Percentiles rank a stretch among this genome's conserved stretches.
phyloP scores from a whole-genome alignment of 2,113 vertebrate genomes.

The Platycercus adscitus region DNA sequence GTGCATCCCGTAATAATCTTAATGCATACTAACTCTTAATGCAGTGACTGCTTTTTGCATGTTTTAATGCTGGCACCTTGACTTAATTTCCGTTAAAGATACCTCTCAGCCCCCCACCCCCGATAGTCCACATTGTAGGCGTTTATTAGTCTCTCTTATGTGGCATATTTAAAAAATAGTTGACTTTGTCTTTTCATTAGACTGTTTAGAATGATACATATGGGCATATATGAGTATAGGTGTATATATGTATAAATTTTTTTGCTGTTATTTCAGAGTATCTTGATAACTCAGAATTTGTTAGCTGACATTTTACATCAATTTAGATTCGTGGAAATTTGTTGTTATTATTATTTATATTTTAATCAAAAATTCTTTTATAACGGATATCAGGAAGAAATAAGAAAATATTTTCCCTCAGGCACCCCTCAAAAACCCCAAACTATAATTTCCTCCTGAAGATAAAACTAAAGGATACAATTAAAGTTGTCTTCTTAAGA shows the following conservation, averaged over 20 bases:
- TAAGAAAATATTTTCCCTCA: neutral
- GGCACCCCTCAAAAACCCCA: neutral
- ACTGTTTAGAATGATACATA: neutral
- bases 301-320: neutral
- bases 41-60: neutral
- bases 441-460: neutral
- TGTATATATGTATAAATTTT: neutral
- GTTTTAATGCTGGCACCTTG: neutral
- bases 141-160: neutral
- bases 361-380: neutral
- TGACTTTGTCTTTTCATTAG: neutral
- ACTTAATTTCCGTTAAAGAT: neutral
- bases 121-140: neutral
- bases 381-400: neutral
- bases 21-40: neutral
- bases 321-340: neutral
- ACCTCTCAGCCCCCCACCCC: neutral
- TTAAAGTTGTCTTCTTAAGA: neutral
- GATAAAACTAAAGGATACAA: neutral
- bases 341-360: neutral
- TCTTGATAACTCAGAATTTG: neutral
- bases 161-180: neutral
- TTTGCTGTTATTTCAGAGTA: neutral
- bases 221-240: neutral
- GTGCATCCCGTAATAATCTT: neutral